phyloP scores from a whole-genome alignment of 1,140 invertebrate species.

The Schlechtendalia chinensis region DNA sequence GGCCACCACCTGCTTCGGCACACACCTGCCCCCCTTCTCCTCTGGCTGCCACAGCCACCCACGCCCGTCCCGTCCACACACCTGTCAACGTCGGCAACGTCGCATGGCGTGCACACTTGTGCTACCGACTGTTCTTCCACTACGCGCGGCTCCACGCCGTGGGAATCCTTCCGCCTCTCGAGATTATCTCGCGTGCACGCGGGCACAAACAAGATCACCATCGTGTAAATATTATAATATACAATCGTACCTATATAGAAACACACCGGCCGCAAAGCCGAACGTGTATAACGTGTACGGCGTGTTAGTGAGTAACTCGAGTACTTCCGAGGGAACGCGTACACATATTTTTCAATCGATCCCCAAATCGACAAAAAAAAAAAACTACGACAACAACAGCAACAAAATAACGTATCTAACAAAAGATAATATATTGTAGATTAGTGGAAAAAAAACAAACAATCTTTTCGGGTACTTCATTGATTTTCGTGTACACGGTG shows the following conservation, averaged over 20 bases:
- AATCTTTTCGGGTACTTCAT: conserved; percentile 1
- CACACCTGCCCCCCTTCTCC: conserved; percentile 47
- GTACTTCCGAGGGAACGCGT: conserved; percentile 37
- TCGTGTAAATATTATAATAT: conserved; percentile 48
- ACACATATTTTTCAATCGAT: conserved; percentile 33
- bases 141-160: conserved; percentile 19
- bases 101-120: conserved; percentile 28
- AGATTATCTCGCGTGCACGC: conserved; percentile 49
- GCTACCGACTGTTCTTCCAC: conserved; percentile 22
- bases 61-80: conserved; percentile 43
- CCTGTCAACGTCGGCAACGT: conserved; percentile 48
- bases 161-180: conserved; percentile 49
- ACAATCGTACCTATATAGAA: conserved; percentile 20
- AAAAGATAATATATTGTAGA: conserved; percentile 3
- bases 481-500: neutral
- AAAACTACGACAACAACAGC: no score
- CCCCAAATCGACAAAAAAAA: neutral
- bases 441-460: conserved; percentile 8
- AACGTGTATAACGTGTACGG: conserved; percentile 16
- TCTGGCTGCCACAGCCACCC: neutral
- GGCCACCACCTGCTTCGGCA: conserved; percentile 46
- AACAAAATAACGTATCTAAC: neutral
- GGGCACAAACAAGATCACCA: conserved; percentile 43
- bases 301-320: conserved; percentile 38
- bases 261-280: conserved; percentile 11